Percentiles rank a stretch among this genome's conserved stretches.
These are phyloP conservation scores for Metridium senile DNA, from an alignment of 92 coral and sea anemone genomes.

Conservation along the genomic window DNA sequence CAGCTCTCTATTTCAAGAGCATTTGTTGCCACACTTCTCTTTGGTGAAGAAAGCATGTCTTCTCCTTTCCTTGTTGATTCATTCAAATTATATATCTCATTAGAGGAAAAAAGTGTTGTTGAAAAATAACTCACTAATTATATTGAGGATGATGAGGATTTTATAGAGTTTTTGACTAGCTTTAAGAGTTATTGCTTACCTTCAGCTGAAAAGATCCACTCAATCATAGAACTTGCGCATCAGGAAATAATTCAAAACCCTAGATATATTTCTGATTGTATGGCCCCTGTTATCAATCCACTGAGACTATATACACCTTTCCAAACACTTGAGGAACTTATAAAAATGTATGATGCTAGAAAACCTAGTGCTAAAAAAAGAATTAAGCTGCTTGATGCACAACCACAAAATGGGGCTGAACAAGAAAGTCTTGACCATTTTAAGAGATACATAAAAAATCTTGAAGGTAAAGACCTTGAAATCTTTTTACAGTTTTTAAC, in stretches of 20 bases:
- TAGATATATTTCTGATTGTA: conserved; percentile 61
- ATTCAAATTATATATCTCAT: conserved; percentile 50
- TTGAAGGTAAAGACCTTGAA: conserved; percentile 36
- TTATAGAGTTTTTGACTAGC: conserved; percentile 40
- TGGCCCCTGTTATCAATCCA: conserved; percentile 49
- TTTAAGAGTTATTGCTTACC: conserved; percentile 49
- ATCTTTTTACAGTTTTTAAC: conserved; percentile 53
- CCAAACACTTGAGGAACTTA: conserved; percentile 50
- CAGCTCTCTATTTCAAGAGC: conserved; percentile 15
- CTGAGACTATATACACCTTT: conserved; percentile 56
- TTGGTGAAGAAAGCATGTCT: conserved; percentile 49
- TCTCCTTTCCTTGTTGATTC: conserved; percentile 52
- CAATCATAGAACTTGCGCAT: conserved; percentile 60
- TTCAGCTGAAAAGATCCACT: conserved; percentile 31
- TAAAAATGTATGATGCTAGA: conserved; percentile 38
- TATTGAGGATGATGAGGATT: conserved; percentile 41
- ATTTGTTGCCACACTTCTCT: conserved; percentile 46
- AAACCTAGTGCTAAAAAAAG: too few relatives aligned
- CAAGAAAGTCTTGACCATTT: conserved; percentile 50
- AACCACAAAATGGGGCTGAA: conserved; percentile 47
- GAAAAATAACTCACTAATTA: conserved; percentile 25
- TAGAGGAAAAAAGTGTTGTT: conserved; percentile 38
- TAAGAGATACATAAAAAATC: conserved; percentile 43
- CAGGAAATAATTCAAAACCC: conserved; percentile 67
- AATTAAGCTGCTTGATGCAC: conserved; percentile 51